phyloP scores from a whole-genome alignment of 2,888 invertebrate genomes.

The Megalurothrips usitatus region DNA sequence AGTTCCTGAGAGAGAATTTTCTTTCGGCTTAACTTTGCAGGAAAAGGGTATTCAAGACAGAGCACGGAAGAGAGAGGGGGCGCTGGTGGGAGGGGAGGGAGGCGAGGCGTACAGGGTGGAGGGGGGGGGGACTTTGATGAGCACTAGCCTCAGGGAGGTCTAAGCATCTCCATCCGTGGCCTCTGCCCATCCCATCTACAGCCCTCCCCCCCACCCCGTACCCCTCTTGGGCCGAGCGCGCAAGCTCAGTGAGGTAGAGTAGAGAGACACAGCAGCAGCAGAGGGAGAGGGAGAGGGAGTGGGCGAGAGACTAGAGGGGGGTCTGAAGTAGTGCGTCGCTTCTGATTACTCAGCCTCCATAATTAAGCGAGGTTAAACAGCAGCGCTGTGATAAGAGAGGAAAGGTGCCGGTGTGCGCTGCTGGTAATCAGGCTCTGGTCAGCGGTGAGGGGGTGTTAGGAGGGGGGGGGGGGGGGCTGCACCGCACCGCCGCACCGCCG shows the following conservation, averaged over 20 bases:
- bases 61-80: not conserved
- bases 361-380: slow-evolving; percentile 24
- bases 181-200: too few relatives aligned
- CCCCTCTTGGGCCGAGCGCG: too few relatives aligned
- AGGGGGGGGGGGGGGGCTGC: not conserved
- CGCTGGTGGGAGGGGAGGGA: not conserved
- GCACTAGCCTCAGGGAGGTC: too few relatives aligned
- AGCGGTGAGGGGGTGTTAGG: not conserved
- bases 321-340: not conserved
- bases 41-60: not conserved
- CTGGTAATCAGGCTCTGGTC: not conserved
- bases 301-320: not conserved
- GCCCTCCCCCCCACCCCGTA: too few relatives aligned
- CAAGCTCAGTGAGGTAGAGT: not conserved
- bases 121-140: too few relatives aligned
- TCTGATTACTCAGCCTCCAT: slow-evolving; percentile 20
- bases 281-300: not conserved
- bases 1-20: too few relatives aligned
- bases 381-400: not conserved
- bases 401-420: not conserved
- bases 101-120: too few relatives aligned
- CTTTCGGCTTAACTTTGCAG: too few relatives aligned
- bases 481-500: not conserved
- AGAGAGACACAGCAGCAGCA: not conserved
- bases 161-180: too few relatives aligned